These are phyloP conservation scores for Flexamia atlantica DNA, from an alignment of 2,888 invertebrate genomes.

Conservation along the genomic window DNA sequence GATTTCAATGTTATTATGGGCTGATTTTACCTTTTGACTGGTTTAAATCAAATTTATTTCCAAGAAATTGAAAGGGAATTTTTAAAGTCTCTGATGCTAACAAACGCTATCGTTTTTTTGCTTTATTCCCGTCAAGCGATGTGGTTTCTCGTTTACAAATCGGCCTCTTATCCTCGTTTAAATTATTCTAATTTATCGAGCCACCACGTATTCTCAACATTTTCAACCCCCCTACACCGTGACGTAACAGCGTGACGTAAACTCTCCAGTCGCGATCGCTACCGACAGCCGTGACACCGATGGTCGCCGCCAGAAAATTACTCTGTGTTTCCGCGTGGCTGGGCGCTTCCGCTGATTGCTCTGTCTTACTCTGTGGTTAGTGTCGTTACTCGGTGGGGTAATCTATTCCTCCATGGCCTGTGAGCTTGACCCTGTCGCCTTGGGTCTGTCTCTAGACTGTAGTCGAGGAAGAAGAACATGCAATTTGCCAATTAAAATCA, in stretches of 20 bases:
- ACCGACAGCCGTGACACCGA: constrained; percentile 2
- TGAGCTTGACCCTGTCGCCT: not conserved
- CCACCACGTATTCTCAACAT: no score
- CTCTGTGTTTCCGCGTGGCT: constrained; percentile 27
- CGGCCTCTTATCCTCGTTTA: no score
- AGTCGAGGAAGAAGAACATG: not conserved
- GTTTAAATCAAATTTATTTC: no score
- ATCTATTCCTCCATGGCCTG: constrained; percentile 6
- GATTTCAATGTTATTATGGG: no score
- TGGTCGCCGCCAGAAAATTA: constrained; percentile 13
- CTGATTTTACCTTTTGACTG: no score
- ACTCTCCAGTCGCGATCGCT: not conserved
- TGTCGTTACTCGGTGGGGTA: constrained; percentile 17
- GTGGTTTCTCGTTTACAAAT: no score
- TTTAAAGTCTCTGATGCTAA: no score
- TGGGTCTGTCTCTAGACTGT: not conserved
- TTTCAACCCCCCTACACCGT: not conserved
- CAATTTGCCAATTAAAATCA: not conserved
- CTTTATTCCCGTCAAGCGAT: no score
- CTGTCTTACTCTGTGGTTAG: constrained; percentile 22
- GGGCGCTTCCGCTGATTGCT: constrained; percentile 4
- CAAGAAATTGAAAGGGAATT: no score
- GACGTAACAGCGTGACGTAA: not conserved
- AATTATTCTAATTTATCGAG: no score
- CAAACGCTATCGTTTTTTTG: no score